Evolutionary conservation across 37 sponge, comb jelly and placozoan species (phyloP).

Genomic region (Agelas oroides): DNA sequence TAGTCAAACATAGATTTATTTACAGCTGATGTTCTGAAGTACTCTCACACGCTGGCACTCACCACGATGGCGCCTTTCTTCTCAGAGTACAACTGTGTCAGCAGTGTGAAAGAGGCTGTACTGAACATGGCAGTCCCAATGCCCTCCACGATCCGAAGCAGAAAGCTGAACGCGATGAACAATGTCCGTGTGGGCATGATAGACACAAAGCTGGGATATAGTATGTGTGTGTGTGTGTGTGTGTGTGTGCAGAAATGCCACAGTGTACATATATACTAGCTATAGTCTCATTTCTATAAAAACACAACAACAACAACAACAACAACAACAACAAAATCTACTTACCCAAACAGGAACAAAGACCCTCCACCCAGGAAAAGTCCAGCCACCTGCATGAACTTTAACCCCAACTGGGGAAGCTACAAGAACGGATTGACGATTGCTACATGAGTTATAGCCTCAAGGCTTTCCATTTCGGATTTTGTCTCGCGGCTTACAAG

Average conservation of each 20-base stretch:
- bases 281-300: too few species aligned
- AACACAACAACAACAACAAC: too few species aligned
- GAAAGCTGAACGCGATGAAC: neutral
- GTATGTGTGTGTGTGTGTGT: too few species aligned
- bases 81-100: neutral
- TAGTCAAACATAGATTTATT: too few species aligned
- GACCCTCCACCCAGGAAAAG: slow-evolving; percentile 13
- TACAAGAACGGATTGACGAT: too few species aligned
- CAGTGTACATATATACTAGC: too few species aligned
- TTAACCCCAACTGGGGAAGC: slow-evolving; percentile 13
- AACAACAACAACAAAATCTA: neutral
- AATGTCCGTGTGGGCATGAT: neutral
- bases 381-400: slow-evolving; percentile 11
- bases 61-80: slow-evolving; percentile 1
- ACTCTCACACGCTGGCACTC: too few species aligned
- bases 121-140: slow-evolving; percentile 5
- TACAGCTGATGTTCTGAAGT: neutral
- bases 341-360: slow-evolving; percentile 13
- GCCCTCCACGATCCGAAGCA: slow-evolving; percentile 6
- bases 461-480: too few species aligned
- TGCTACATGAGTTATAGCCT: too few species aligned
- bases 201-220: slow-evolving; percentile 5
- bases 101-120: slow-evolving; percentile 18
- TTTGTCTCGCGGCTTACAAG: too few species aligned
- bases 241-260: too few species aligned